Percentiles rank a stretch among this genome's conserved stretches.
Conservation (phyloP, 2,797 vertebrate species). For the Pangasius larnaudii region DNA sequence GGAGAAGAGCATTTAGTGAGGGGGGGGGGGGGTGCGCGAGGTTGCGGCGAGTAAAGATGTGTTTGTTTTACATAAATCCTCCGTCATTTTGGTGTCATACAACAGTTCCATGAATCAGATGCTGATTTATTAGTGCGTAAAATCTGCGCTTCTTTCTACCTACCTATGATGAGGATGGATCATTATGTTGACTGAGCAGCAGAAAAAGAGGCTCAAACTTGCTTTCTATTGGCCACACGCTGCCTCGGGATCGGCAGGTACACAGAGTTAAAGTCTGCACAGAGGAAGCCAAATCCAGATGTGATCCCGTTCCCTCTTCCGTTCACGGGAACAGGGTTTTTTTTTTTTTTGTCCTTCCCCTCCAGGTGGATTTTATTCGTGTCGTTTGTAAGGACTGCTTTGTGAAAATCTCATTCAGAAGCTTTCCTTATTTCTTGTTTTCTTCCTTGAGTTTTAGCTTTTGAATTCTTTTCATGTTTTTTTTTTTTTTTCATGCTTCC, state of each 20-base stretch:
- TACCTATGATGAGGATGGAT: not conserved
- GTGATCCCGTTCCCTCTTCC: not conserved
- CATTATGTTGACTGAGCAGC: not conserved
- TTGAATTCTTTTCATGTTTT: not conserved
- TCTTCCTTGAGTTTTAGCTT: not conserved
- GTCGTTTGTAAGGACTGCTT: not conserved
- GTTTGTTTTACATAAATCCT: not conserved
- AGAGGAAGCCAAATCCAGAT: not conserved
- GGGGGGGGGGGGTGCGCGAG: not conserved
- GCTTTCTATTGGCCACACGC: not conserved
- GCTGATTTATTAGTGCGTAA: not conserved
- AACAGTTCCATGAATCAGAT: not conserved
- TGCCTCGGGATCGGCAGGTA: not conserved
- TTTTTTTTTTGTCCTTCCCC: rapidly evolving
- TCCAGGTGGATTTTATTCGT: not conserved
- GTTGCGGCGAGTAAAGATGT: not conserved
- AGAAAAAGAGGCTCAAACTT: not conserved
- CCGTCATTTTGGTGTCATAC: not conserved
- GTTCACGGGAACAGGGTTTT: not conserved
- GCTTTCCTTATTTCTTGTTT: not conserved
- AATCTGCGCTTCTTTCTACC: not conserved
- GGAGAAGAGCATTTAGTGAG: not conserved
- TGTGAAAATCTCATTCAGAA: not conserved
- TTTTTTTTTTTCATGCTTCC: not conserved
- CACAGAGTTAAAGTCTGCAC: not conserved